A percentile compares a stretch with the other conserved stretches of the same genome.
These are phyloP conservation scores for Agrypnus murinus DNA, from an alignment of 2,888 invertebrate genomes.

Conservation along the genomic window DNA sequence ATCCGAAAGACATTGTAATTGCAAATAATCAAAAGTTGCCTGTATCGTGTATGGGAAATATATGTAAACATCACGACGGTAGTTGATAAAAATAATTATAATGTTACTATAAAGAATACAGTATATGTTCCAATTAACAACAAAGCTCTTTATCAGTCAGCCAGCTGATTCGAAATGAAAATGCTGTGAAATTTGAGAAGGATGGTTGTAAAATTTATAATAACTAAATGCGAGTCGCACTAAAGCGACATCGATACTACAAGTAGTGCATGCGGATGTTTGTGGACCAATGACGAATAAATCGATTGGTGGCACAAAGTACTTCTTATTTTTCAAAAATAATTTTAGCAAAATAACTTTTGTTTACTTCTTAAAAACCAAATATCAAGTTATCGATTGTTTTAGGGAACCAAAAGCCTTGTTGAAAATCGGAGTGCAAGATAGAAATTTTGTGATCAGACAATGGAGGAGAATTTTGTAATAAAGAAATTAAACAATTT, in stretches of 20 bases:
- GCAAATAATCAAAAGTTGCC: constrained; percentile 3
- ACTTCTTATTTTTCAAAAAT: too few species aligned
- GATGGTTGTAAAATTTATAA: constrained; percentile 8
- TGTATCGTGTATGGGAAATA: background rate
- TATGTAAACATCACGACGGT: constrained; percentile 2
- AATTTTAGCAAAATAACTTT: too few species aligned
- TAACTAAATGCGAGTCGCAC: too few species aligned
- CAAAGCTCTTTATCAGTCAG: background rate
- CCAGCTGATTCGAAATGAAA: background rate
- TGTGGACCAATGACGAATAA: too few species aligned
- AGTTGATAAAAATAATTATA: background rate
- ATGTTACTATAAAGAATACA: background rate
- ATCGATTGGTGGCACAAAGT: too few species aligned
- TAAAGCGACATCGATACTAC: too few species aligned
- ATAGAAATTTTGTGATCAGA: constrained; percentile 54
- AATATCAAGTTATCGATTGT: constrained; percentile 39
- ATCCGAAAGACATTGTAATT: background rate
- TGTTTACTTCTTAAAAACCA: too few species aligned
- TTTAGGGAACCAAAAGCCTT: constrained; percentile 58
- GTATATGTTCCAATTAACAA: background rate
- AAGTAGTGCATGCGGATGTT: too few species aligned
- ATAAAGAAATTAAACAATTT: constrained; percentile 53
- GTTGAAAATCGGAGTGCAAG: too few species aligned
- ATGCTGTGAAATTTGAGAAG: background rate
- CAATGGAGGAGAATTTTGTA: constrained; percentile 54